Evolutionary conservation across 2,888 invertebrate species (phyloP), one percentile per base, ranked within the genome.

Genomic region (Helleia helle): DNA sequence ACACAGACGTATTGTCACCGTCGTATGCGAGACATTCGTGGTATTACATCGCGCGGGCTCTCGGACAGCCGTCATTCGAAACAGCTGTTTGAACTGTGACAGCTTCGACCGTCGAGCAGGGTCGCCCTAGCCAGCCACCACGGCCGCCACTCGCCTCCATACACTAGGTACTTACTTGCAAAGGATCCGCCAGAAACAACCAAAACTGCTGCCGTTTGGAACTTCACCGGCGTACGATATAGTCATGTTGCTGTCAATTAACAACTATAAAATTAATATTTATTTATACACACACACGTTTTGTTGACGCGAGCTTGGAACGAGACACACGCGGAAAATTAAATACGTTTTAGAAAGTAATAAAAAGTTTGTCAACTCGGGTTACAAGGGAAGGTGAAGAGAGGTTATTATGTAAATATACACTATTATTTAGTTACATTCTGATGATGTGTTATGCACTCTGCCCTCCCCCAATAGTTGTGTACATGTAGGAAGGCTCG

Each of bases 161-260:
- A 47, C 36, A 41, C 38, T 48, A 43, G 38, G 34, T 42, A 79
- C 93, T 92, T 85, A 94, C 93, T 93, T 94, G 87, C 90, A 88
- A 62, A 94, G 88, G 73, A 94, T 94, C 86, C 92, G 90, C 94
- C 94, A 95, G 86, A 95, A 95, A 81, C 94, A 94, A 69, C 95
- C 95, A 70, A 95, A 95, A 83, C 92, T 93, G 87, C 94, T 94
- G 69, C 94, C 94, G 76, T 95, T 95, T 55, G 95, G 94, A 64
- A 95, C 95, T 80, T 94, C 93, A 65, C 93, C 93, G 60, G 94
- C 93, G 85, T 95, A 95, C 44, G 94, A 93, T 67, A 95, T 91
- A 65, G 95, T 95, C 95, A 95, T 95, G 66, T 66, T 65, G 69
- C 62, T 65, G 59, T 56, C 61, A 55, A 59, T 68, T 63, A 61